Conservation (phyloP, 2,113 vertebrate genomes). For the Dermatemys mawii region DNA sequence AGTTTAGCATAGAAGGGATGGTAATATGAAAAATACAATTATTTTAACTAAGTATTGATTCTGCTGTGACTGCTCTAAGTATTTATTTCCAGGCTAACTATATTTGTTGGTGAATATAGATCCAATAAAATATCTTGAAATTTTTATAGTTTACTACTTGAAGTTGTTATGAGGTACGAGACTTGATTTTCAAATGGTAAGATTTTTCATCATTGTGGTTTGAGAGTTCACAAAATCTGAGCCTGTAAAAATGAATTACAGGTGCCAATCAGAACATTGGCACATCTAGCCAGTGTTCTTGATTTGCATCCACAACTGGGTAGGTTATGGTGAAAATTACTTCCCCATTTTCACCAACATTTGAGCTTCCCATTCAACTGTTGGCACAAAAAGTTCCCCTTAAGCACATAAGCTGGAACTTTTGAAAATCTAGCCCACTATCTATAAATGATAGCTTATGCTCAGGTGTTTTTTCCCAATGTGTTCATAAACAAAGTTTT, state of each 20-base stretch:
- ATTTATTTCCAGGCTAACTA: neutral
- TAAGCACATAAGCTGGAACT: neutral
- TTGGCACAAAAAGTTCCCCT: neutral
- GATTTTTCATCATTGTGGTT: neutral
- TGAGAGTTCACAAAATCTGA: neutral
- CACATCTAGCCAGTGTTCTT: neutral
- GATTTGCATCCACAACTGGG: neutral
- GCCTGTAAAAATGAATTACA: neutral
- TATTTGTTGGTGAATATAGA: neutral
- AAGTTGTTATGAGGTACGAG: neutral
- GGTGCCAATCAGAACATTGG: neutral
- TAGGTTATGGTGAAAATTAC: neutral
- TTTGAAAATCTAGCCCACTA: neutral
- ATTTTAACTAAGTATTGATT: constrained; percentile 25
- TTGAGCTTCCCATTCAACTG: neutral
- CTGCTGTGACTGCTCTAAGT: neutral
- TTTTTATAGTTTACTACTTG: neutral
- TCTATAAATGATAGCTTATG: neutral
- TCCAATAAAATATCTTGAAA: neutral
- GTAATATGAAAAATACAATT: neutral
- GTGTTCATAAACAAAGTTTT: neutral
- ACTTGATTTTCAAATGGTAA: neutral
- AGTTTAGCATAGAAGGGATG: neutral
- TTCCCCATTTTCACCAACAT: neutral
- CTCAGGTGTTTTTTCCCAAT: neutral